Evolutionary conservation across 2,113 vertebrate genomes (phyloP).

Genomic region (Irena cyanogastra): DNA sequence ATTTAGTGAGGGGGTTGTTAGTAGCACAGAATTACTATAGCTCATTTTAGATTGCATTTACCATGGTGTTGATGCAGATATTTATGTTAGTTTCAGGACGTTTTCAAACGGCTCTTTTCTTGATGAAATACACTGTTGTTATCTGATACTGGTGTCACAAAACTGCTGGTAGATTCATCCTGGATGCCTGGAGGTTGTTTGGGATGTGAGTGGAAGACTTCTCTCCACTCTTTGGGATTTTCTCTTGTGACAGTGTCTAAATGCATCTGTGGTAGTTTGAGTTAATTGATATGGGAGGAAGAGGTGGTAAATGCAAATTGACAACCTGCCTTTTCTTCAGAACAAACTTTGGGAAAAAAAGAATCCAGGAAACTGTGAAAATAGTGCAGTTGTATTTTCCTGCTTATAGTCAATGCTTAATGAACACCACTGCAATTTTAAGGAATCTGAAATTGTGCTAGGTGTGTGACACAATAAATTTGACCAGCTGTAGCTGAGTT

Average conservation of each 20-base stretch:
- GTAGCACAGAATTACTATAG: not conserved
- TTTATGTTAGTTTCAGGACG: not conserved
- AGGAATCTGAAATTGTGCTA: not conserved
- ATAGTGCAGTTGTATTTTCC: not conserved
- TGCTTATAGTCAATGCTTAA: not conserved
- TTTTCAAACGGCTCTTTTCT: not conserved
- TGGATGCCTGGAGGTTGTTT: not conserved
- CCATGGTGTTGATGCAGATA: not conserved
- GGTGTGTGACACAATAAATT: not conserved
- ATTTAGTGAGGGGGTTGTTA: not conserved
- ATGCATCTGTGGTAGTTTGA: not conserved
- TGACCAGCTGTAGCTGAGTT: not conserved
- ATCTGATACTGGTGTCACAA: not conserved
- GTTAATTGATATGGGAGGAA: not conserved
- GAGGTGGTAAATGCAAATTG: not conserved
- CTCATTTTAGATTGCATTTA: not conserved
- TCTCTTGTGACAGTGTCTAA: not conserved
- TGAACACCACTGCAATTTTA: not conserved
- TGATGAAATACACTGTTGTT: not conserved
- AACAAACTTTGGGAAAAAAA: not conserved
- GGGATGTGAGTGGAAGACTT: not conserved
- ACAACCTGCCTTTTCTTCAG: not conserved
- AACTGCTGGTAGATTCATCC: not conserved
- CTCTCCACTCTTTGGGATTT: not conserved
- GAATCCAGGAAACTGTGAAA: not conserved